These are phyloP conservation scores for Macropus fuliginosus DNA, from an alignment of 2,797 vertebrate genomes.

Conservation along the genomic window DNA sequence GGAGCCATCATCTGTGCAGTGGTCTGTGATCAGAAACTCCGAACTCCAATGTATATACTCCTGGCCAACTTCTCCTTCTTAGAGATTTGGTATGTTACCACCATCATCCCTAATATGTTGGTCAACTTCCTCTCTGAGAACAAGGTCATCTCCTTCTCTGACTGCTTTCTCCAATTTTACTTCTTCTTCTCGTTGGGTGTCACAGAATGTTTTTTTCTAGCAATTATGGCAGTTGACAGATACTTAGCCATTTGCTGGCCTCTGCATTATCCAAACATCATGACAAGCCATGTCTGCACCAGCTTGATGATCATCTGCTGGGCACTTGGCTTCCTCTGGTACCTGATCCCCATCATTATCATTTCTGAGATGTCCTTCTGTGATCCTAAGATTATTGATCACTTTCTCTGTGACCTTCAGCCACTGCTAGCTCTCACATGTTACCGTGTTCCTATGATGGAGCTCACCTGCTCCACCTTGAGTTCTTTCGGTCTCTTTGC, in stretches of 20 bases:
- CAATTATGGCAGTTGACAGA: conserved; percentile 69
- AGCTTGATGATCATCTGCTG: conserved; percentile 58
- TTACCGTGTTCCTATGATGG: conserved; percentile 24
- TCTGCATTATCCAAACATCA: conserved; percentile 47
- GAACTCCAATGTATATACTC: too few relatives aligned
- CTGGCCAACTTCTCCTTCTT: background rate
- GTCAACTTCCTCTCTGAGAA: conserved; percentile 45
- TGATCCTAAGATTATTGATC: conserved; percentile 55
- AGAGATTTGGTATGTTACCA: conserved; percentile 68
- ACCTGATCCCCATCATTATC: conserved; percentile 52
- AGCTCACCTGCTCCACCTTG: conserved; percentile 54
- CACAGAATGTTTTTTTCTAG: conserved; percentile 67
- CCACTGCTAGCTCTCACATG: conserved; percentile 62
- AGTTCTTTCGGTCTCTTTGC: conserved; percentile 54
- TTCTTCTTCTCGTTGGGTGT: conserved; percentile 67
- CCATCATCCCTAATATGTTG: conserved; percentile 60
- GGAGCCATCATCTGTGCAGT: too few relatives aligned
- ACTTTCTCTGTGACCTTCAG: conserved; percentile 64
- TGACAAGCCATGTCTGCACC: conserved; percentile 39
- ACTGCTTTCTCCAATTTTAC: conserved; percentile 69
- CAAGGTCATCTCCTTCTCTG: conserved; percentile 53
- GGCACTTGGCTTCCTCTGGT: conserved; percentile 54
- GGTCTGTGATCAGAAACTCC: too few relatives aligned
- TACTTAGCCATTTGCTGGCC: conserved; percentile 68
- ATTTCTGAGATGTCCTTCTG: conserved; percentile 65